A percentile compares a stretch with the other conserved stretches of the same genome.
Conservation (phyloP, 1,140 invertebrate species). For the Microplitis demolitor region DNA sequence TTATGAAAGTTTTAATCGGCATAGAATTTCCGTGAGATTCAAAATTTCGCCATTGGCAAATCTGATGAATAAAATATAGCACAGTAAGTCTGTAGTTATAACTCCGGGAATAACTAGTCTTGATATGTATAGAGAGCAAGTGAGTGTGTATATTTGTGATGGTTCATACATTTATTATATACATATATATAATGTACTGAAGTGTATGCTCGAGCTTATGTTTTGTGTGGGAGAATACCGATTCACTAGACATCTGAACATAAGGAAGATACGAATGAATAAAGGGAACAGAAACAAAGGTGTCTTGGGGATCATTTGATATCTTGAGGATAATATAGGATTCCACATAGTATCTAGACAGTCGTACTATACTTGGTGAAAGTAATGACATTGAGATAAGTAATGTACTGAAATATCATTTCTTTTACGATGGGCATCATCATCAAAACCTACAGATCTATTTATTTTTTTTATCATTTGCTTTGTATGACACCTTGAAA, state of each 20-base stretch:
- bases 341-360: background rate
- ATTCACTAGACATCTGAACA: conserved; percentile 24
- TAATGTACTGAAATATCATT: background rate
- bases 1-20: conserved; percentile 28
- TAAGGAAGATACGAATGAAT: conserved; percentile 51
- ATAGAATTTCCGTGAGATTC: background rate
- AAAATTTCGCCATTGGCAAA: background rate
- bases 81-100: background rate
- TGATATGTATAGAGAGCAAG: background rate
- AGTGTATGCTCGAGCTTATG: background rate
- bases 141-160: background rate
- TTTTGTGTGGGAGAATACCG: background rate
- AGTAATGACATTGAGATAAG: background rate
- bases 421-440: background rate
- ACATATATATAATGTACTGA: background rate
- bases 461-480: background rate
- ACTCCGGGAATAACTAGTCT: no score
- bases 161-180: background rate
- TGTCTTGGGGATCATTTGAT: conserved; percentile 53
- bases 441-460: background rate
- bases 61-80: conserved; percentile 36
- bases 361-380: background rate
- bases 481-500: background rate
- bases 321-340: conserved; percentile 32
- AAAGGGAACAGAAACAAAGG: conserved; percentile 40